A percentile compares a stretch with the other conserved stretches of the same genome.
These are phyloP conservation scores for Mimas tiliae DNA, from an alignment of 2,888 invertebrate species.

Conservation along the genomic window DNA sequence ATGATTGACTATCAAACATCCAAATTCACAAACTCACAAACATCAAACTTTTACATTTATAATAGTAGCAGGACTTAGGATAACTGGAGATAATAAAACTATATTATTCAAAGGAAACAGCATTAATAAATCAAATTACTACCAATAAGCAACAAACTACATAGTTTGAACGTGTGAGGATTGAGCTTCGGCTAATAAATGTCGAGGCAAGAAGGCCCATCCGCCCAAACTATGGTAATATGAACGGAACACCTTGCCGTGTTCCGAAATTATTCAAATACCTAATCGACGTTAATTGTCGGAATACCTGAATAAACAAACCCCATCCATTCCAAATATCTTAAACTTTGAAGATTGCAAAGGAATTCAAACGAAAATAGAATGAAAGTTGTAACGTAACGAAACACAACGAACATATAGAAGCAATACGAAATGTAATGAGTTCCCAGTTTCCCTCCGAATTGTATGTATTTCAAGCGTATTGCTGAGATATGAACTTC, in stretches of 20 bases:
- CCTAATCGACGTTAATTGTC: slow-evolving; percentile 1
- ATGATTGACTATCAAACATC: too few species aligned
- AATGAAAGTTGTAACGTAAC: slow-evolving; percentile 26
- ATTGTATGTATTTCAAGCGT: slow-evolving; percentile 18
- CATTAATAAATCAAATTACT: neutral
- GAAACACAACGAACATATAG: slow-evolving; percentile 22
- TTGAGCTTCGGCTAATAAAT: slow-evolving; percentile 5
- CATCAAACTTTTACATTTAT: too few species aligned
- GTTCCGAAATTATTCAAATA: slow-evolving; percentile 7
- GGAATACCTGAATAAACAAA: slow-evolving; percentile 13
- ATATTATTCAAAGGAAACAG: too few species aligned
- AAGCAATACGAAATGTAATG: slow-evolving; percentile 29
- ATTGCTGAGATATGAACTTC: slow-evolving; percentile 24
- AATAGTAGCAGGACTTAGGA: too few species aligned
- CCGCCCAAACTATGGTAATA: neutral
- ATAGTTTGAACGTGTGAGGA: neutral
- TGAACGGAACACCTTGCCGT: neutral
- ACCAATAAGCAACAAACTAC: neutral
- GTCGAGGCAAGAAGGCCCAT: neutral
- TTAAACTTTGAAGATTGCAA: slow-evolving; percentile 3
- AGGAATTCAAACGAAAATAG: slow-evolving; percentile 19
- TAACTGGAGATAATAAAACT: too few species aligned
- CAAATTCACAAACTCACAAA: too few species aligned
- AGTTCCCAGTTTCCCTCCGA: slow-evolving; percentile 26
- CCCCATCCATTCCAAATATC: slow-evolving; percentile 1